phyloP scores from a whole-genome alignment of 2,797 vertebrate genomes.

The Benthosema pterotum region DNA sequence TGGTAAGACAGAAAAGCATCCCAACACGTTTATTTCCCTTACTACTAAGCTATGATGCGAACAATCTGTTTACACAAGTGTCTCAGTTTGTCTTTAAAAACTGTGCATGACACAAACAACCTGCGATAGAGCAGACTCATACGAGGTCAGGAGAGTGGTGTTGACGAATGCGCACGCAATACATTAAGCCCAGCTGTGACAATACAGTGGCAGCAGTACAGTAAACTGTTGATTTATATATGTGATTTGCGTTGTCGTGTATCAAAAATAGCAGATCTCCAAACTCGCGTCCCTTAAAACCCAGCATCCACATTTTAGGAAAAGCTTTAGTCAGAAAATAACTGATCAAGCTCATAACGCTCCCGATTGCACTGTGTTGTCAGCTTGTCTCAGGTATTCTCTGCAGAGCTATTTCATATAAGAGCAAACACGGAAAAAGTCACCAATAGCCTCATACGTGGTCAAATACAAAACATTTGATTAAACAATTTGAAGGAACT shows the following conservation, averaged over 20 bases:
- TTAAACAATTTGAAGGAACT: constrained; percentile 24
- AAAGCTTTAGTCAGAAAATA: background rate
- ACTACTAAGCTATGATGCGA: background rate
- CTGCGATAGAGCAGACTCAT: background rate
- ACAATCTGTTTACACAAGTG: background rate
- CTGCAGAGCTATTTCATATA: too few species aligned
- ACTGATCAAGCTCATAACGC: too few species aligned
- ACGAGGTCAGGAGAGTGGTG: background rate
- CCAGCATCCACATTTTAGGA: background rate
- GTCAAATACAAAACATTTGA: background rate
- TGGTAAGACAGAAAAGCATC: constrained; percentile 4
- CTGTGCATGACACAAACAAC: background rate
- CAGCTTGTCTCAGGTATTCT: too few species aligned
- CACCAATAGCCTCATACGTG: too few species aligned
- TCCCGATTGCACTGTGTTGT: too few species aligned
- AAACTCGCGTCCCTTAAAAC: too few species aligned
- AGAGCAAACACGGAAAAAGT: too few species aligned
- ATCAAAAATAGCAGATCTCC: too few species aligned
- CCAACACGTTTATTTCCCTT: background rate
- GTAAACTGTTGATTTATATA: background rate
- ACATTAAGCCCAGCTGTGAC: background rate
- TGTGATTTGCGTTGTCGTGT: too few species aligned
- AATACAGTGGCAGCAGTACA: background rate
- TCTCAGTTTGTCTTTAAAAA: background rate
- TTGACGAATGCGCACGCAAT: constrained; percentile 8